Conservation (phyloP, 2,113 vertebrate genomes). For the Motacilla tschutschensis region DNA sequence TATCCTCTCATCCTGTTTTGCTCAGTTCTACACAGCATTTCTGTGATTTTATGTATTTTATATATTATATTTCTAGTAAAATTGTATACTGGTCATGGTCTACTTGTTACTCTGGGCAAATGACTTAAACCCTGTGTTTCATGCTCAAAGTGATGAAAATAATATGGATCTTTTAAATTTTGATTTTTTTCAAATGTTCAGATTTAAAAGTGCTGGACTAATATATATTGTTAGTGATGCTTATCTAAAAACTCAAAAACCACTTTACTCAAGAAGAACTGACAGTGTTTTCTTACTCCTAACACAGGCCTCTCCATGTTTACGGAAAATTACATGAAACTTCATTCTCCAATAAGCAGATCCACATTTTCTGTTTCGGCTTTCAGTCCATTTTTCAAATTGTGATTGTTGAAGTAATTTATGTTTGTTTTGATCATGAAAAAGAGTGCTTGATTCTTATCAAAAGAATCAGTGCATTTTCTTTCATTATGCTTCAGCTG, state of each 20-base stretch:
- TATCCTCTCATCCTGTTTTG: background rate
- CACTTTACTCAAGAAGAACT: background rate
- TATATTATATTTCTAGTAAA: background rate
- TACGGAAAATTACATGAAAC: background rate
- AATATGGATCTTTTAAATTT: accelerated
- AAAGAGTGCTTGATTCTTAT: background rate
- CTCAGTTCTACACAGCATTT: background rate
- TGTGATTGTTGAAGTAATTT: background rate
- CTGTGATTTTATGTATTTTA: background rate
- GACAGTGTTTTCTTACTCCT: background rate
- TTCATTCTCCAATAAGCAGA: background rate
- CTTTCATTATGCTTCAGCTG: background rate
- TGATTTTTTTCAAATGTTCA: background rate
- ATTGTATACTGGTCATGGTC: background rate
- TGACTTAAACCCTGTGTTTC: background rate
- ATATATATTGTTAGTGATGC: background rate
- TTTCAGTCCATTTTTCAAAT: background rate
- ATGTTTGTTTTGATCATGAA: background rate
- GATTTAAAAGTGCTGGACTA: background rate
- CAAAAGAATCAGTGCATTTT: background rate
- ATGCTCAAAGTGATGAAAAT: background rate
- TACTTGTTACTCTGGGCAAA: background rate
- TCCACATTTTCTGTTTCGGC: background rate
- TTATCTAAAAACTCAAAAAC: background rate
- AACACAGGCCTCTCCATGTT: background rate